Evolutionary conservation across 2,113 vertebrate genomes (phyloP), one percentile per base, ranked within the genome.

Genomic region (Helogale parvula): DNA sequence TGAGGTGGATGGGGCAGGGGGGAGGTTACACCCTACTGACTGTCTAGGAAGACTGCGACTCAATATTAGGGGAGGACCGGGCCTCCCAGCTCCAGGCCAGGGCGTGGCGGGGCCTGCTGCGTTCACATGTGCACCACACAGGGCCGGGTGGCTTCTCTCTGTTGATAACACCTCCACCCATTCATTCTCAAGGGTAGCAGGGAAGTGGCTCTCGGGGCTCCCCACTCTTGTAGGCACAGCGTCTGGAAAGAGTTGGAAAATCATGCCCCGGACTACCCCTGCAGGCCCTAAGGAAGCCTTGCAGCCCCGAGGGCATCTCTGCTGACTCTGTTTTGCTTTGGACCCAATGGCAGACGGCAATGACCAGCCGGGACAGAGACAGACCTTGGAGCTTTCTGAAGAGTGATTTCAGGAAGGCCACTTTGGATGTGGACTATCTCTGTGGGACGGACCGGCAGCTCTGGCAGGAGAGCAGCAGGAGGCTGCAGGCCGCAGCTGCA

Each of bases 391-490:
- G 45, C 35, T 17, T 69, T 77, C 68, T 5, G 1, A 81, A 15
- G 3, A 68, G 31, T 27, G 74, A 35, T 14, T 92, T 57, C 65
- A 25, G 41, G 52, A 68, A 84, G 84, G 65, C 35, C 29, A 33
- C 33, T 29, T 41, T 41, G 0, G 25, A 21, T 5, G 4, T 4
- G 3, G 25, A 21, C 3, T 35, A 7, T 33, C 52, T 27, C 50
- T 35, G 38, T 25, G 83, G 79, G 63, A 15, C 14, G 4, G 23
- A 87, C 3, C 65, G n/a, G 77, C 38, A 88, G 69, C 23, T 47
- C n/a, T 5, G 3, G 45, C 4, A 12, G 23, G 69, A 74, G 77
- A 60, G 38, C 14, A 77, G 35, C 0, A 2, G 79, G 27, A 33
- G 15, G 7, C n/a, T 52, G 13, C 25, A 29, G 85, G 23, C 29